Evolutionary conservation across 2,888 invertebrate genomes (phyloP).

Genomic region (Beris morrisii): DNA sequence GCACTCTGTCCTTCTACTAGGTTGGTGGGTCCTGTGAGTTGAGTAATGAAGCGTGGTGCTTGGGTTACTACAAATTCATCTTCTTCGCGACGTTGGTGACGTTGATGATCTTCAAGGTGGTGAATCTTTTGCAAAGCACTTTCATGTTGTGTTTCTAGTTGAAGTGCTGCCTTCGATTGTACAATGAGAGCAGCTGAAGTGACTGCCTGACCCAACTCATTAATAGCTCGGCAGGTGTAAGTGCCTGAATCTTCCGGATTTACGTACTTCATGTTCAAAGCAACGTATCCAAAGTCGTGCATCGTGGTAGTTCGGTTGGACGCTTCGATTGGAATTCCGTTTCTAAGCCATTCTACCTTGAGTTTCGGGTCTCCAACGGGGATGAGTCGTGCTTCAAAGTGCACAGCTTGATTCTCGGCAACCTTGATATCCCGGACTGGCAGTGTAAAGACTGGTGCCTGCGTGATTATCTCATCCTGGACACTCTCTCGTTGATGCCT

Average conservation of each 20-base stretch:
- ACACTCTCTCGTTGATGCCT: constrained; percentile 72
- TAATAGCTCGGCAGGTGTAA: constrained; percentile 90
- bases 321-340: constrained; percentile 90
- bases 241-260: constrained; percentile 96
- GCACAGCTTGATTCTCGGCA: constrained; percentile 88
- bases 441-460: constrained; percentile 90
- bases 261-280: constrained; percentile 90
- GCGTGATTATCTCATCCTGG: constrained; percentile 78
- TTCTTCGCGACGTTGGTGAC: constrained; percentile 78
- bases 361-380: constrained; percentile 92
- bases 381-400: constrained; percentile 91
- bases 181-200: constrained; percentile 90
- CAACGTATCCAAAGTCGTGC: constrained; percentile 98
- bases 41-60: constrained; percentile 82
- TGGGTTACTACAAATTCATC: constrained; percentile 79
- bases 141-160: constrained; percentile 87
- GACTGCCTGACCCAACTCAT: constrained; percentile 92
- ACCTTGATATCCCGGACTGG: constrained; percentile 84
- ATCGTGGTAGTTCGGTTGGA: constrained; percentile 91
- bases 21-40: constrained; percentile 82
- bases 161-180: constrained; percentile 84
- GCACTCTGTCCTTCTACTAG: constrained; percentile 87
- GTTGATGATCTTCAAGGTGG: constrained; percentile 79
- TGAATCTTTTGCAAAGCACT: constrained; percentile 84
- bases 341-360: constrained; percentile 91